A percentile compares a stretch with the other conserved stretches of the same genome.
These are phyloP conservation scores for Trachythela sp. DNA, from an alignment of 64 coral and sea anemone species.

Conservation along the genomic window DNA sequence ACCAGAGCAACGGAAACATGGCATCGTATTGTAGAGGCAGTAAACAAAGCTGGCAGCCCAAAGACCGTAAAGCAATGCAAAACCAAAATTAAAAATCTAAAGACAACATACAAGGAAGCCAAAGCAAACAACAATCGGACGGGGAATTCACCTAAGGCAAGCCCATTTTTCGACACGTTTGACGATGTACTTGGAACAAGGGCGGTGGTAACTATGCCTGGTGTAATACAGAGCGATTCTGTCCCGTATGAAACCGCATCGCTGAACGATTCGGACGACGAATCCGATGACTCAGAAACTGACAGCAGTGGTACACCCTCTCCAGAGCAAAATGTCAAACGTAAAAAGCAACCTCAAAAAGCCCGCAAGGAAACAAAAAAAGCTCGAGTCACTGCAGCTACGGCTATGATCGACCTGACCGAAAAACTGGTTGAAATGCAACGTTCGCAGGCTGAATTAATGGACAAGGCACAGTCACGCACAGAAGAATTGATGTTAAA, in stretches of 20 bases:
- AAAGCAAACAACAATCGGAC: conserved; percentile 43
- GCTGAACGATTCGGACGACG: neutral
- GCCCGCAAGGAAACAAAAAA: conserved; percentile 40
- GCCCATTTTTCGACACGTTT: conserved; percentile 42
- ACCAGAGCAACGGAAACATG: conserved; percentile 43
- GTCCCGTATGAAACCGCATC: neutral
- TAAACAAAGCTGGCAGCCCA: conserved; percentile 41
- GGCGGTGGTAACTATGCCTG: conserved; percentile 56
- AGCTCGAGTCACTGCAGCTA: neutral
- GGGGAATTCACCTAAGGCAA: neutral
- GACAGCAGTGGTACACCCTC: neutral
- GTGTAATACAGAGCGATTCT: conserved; percentile 41
- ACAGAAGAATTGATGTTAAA: conserved; percentile 51
- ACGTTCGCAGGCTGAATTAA: conserved; percentile 16
- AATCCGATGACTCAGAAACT: conserved; percentile 13
- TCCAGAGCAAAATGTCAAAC: neutral
- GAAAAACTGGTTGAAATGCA: conserved; percentile 50
- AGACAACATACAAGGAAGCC: conserved; percentile 50
- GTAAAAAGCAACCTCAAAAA: conserved; percentile 22
- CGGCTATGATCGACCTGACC: neutral
- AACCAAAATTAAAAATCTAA: conserved; percentile 50
- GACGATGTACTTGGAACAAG: conserved; percentile 46
- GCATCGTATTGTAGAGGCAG: conserved; percentile 18
- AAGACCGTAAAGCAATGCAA: conserved; percentile 63
- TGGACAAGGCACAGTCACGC: conserved; percentile 31